phyloP scores from a whole-genome alignment of 2,113 vertebrate species.

The Cololabis saira region DNA sequence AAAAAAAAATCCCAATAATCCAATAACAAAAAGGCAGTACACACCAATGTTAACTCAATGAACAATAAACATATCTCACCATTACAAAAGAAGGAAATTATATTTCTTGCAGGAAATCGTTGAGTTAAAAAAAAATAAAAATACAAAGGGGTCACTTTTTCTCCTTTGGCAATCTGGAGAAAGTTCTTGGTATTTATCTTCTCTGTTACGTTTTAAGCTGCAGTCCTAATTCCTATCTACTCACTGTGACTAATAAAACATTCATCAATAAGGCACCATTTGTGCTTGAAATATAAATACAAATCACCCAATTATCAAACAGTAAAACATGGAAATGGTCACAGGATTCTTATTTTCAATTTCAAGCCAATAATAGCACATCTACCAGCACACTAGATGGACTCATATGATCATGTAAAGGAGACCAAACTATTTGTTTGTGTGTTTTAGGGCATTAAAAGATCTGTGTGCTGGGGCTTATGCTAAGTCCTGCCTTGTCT shows the following conservation, averaged over 20 bases:
- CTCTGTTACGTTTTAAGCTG: constrained; percentile 45
- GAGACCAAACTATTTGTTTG: neutral
- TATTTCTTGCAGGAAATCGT: constrained; percentile 44
- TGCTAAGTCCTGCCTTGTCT: neutral
- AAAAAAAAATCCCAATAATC: too few relatives aligned
- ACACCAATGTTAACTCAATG: neutral
- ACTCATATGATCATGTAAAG: neutral
- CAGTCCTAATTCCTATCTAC: constrained; percentile 28
- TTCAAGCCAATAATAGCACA: neutral
- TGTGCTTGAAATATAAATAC: constrained; percentile 40
- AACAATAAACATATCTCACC: constrained; percentile 26
- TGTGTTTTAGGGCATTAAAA: neutral
- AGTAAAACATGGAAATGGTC: constrained; percentile 11
- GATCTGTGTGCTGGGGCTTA: neutral
- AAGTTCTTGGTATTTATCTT: constrained; percentile 61
- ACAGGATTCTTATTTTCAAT: constrained; percentile 2
- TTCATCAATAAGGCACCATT: constrained; percentile 25
- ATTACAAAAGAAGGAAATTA: constrained; percentile 46
- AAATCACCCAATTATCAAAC: constrained; percentile 22
- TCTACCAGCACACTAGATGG: neutral
- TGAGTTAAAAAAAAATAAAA: constrained; percentile 36
- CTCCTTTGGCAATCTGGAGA: too few relatives aligned
- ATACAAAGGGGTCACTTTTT: constrained; percentile 56
- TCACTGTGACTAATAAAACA: constrained; percentile 19
- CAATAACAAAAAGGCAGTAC: neutral